A percentile compares a stretch with the other conserved stretches of the same genome.
Conservation (phyloP, 2,113 vertebrate genomes). For the Fregata magnificens region DNA sequence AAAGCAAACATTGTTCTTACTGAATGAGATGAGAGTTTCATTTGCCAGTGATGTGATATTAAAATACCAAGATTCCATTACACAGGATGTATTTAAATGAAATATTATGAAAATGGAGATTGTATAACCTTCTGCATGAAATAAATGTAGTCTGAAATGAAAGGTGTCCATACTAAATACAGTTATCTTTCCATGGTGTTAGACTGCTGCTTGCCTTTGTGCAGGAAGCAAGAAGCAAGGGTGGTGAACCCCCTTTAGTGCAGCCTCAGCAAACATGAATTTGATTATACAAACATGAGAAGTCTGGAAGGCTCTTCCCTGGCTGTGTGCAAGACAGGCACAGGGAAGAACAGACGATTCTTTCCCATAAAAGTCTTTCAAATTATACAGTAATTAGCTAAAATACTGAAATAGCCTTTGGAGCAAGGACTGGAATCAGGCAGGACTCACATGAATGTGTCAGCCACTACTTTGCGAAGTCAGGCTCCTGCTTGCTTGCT, state of each 20-base stretch:
- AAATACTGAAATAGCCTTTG: neutral
- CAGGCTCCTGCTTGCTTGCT: neutral
- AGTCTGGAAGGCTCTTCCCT: neutral
- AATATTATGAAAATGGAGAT: neutral
- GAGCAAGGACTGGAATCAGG: neutral
- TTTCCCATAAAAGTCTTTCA: neutral
- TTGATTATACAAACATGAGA: neutral
- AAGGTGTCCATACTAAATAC: neutral
- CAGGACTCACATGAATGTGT: neutral
- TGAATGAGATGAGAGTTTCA: neutral
- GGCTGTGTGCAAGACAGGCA: neutral
- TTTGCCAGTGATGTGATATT: neutral
- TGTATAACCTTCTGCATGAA: neutral
- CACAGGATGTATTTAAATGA: neutral
- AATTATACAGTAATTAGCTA: neutral
- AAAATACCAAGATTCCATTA: constrained; percentile 4
- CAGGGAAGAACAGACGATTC: rapidly evolving
- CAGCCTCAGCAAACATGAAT: neutral
- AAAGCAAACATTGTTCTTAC: constrained; percentile 32
- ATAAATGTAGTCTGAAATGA: neutral
- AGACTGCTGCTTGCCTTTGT: neutral
- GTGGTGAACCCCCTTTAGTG: neutral
- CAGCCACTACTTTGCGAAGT: neutral
- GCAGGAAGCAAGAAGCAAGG: neutral
- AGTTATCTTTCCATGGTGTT: neutral